Percentiles rank a stretch among this genome's conserved stretches.
These are phyloP conservation scores for Aplochiton taeniatus DNA, from an alignment of 2,797 vertebrate genomes.

Conservation along the genomic window DNA sequence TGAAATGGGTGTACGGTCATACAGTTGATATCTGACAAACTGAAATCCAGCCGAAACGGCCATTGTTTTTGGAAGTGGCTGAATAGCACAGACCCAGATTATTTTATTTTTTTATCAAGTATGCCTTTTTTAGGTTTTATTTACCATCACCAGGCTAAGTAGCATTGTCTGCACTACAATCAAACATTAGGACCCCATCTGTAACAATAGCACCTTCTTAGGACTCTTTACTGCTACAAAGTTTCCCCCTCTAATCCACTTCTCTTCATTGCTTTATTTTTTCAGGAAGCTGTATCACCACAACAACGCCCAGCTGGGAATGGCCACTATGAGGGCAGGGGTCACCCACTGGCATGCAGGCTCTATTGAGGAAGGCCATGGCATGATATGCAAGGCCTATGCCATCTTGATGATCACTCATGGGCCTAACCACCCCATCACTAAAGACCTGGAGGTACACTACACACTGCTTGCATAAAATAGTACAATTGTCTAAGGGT, in stretches of 20 bases:
- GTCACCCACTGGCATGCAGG: slow-evolving; percentile 94
- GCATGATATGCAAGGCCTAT: slow-evolving; percentile 90
- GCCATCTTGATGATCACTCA: slow-evolving; percentile 90
- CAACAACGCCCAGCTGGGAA: slow-evolving; percentile 87
- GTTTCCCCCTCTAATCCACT: neutral
- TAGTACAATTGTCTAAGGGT: too few relatives aligned
- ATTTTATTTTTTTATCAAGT: too few relatives aligned
- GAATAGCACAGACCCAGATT: too few relatives aligned
- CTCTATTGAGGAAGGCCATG: slow-evolving; percentile 84
- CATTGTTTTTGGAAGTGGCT: too few relatives aligned
- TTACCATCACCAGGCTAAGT: too few relatives aligned
- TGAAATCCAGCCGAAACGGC: too few relatives aligned
- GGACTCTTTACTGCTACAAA: neutral
- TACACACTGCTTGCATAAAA: slow-evolving; percentile 6
- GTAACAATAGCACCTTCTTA: neutral
- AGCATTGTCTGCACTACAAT: too few relatives aligned
- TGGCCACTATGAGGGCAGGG: slow-evolving; percentile 88
- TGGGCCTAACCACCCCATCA: slow-evolving; percentile 88
- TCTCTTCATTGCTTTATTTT: too few relatives aligned
- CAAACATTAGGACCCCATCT: too few relatives aligned
- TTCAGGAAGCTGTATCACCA: slow-evolving; percentile 87
- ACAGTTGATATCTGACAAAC: too few relatives aligned
- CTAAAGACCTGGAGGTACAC: slow-evolving; percentile 90
- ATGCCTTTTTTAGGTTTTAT: too few relatives aligned
- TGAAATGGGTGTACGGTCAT: too few relatives aligned